Percentiles rank a stretch among this genome's conserved stretches.
These are phyloP conservation scores for Polyommatus iphigenia DNA, from an alignment of 2,888 invertebrate species.

Conservation along the genomic window DNA sequence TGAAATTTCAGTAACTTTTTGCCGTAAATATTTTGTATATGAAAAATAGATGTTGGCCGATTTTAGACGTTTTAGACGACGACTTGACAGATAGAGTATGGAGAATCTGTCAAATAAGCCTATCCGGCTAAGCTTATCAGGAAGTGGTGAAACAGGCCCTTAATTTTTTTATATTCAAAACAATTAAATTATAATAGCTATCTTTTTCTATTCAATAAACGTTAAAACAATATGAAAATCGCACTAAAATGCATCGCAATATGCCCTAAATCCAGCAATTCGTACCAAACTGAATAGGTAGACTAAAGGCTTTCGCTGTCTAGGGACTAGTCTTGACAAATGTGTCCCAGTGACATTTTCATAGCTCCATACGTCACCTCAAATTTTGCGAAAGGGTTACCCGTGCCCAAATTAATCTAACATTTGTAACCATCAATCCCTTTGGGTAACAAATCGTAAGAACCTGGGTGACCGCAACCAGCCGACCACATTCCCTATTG, in stretches of 20 bases:
- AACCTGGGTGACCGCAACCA: constrained; percentile 3
- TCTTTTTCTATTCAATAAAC: neutral
- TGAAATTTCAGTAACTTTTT: no score
- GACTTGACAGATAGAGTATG: no score
- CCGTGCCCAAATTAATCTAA: constrained; percentile 15
- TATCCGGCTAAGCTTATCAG: no score
- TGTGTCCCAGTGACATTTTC: constrained; percentile 13
- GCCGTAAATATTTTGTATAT: no score
- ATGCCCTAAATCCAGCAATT: neutral
- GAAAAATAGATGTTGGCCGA: no score
- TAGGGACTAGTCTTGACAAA: constrained; percentile 2
- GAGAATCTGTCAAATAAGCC: no score
- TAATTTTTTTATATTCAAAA: no score
- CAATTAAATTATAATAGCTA: no score
- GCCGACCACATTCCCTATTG: neutral
- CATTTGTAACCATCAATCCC: constrained; percentile 18
- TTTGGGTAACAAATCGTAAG: constrained; percentile 22
- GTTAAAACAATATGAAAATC: neutral
- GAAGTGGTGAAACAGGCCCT: no score
- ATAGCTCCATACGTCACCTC: constrained; percentile 21
- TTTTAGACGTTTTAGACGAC: no score
- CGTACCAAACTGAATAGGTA: constrained; percentile 14
- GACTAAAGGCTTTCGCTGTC: constrained; percentile 17
- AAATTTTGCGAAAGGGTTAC: constrained; percentile 22
- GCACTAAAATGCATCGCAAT: neutral